Evolutionary conservation across 2,797 vertebrate genomes (phyloP), one percentile per base, ranked within the genome.

Genomic region (Anabacerthia variegaticeps): DNA sequence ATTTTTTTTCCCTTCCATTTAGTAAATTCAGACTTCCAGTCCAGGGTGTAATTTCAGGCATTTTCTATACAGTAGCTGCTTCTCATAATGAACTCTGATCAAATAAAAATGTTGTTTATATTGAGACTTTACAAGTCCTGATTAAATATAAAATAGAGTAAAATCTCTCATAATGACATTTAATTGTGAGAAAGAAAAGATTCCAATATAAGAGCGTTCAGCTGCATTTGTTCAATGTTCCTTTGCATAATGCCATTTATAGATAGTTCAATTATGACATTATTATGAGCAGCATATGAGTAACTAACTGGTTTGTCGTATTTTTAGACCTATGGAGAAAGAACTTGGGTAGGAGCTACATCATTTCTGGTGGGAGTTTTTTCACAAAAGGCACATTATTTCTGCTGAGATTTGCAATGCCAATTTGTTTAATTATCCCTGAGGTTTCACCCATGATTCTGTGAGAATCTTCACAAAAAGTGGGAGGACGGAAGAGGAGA

Each of bases 141-240:
- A 98, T 98, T 98, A 97, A 88, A 37, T 97, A 97, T 97, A 97
- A 98, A 98, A 98, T 97, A 97, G 97, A 97, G 96, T 97, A 96
- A 97, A 97, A 97, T 98, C 97, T 96, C 94, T 98, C 98, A 95
- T 98, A 98, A 98, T 97, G 97, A 97, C 97, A 97, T 98, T 97
- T 98, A 98, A 98, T 98, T 97, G 97, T 96, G 96, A 97, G 97
- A 97, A 96, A 98, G 96, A 97, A 97, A 97, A 96, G 96, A 96
- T 98, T 96, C 95, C 97, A 96, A 94, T 95, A 96, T 97, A 96
- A 97, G 96, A 98, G 96, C 84, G 58, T 97, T 98, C 97, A 98
- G 97, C 95, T 97, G 95, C 95, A 94, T 96, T 97, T 97, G 97
- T 96, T 97, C 97, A 91, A 67, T 85, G 95, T 96, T 97, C 96